phyloP scores from a whole-genome alignment of 2,888 invertebrate genomes.

The Limenitis camilla region DNA sequence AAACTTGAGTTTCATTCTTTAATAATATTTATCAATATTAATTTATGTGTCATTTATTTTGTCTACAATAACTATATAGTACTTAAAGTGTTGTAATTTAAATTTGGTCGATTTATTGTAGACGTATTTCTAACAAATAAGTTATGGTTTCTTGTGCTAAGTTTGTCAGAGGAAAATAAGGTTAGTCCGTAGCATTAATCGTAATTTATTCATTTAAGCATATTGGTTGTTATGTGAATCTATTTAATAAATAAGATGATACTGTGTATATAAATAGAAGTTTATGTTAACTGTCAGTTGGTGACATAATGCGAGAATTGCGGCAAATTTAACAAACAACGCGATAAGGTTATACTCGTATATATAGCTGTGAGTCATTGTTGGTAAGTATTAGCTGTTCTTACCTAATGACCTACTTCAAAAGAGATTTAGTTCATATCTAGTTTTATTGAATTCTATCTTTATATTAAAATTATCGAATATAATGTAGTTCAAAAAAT shows the following conservation, averaged over 20 bases:
- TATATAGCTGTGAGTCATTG: constrained; percentile 12
- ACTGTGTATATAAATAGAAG: too few species aligned
- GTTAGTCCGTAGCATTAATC: constrained; percentile 5
- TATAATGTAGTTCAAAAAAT: too few species aligned
- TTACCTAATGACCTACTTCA: too few species aligned
- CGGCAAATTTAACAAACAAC: constrained; percentile 16
- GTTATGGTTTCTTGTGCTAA: background rate
- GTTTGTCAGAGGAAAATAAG: constrained; percentile 3
- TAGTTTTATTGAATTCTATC: too few species aligned
- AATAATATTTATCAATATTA: too few species aligned
- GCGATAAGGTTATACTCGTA: constrained; percentile 11
- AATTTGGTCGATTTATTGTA: constrained; percentile 23
- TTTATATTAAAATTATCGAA: too few species aligned
- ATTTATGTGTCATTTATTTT: too few species aligned
- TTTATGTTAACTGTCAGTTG: background rate
- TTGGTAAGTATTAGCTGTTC: too few species aligned
- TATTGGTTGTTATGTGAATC: background rate
- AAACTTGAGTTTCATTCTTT: constrained; percentile 31
- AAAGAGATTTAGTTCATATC: too few species aligned
- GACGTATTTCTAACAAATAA: background rate
- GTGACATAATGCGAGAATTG: constrained; percentile 6
- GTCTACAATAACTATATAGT: too few species aligned
- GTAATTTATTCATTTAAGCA: background rate
- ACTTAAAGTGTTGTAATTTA: background rate
- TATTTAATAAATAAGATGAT: background rate